phyloP scores from a whole-genome alignment of 2,888 invertebrate genomes.

The Eucriotettix oculatus region DNA sequence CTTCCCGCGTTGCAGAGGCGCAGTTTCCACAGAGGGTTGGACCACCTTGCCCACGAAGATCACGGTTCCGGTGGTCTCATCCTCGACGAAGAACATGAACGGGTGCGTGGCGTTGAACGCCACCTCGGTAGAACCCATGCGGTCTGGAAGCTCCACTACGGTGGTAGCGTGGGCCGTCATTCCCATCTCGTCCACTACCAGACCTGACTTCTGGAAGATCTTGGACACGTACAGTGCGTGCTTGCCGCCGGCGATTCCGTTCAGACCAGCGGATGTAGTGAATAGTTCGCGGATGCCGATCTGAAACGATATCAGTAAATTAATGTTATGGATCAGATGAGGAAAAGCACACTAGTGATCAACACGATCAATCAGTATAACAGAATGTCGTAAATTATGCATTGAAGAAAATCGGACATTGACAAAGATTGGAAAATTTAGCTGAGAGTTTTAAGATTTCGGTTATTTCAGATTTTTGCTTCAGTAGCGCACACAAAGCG shows the following conservation, averaged over 20 bases:
- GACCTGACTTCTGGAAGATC: constrained; percentile 57
- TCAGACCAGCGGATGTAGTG: constrained; percentile 48
- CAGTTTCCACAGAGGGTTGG: constrained; percentile 33
- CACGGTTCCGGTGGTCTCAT: constrained; percentile 52
- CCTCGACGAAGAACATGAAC: constrained; percentile 66
- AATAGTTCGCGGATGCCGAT: constrained; percentile 59
- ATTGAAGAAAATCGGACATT: too few species aligned
- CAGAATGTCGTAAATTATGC: too few species aligned
- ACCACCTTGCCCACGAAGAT: constrained; percentile 57
- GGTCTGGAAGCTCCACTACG: constrained; percentile 53
- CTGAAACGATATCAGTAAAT: constrained; percentile 23
- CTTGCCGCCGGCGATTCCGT: constrained; percentile 38
- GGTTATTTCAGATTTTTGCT: too few species aligned
- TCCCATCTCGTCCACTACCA: constrained; percentile 60
- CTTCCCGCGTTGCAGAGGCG: neutral
- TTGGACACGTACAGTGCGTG: constrained; percentile 44
- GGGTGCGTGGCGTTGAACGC: constrained; percentile 56
- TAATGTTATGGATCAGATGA: too few species aligned
- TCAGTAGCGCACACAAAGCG: too few species aligned
- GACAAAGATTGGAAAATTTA: too few species aligned
- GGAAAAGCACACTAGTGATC: too few species aligned
- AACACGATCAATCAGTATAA: too few species aligned
- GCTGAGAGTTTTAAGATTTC: too few species aligned
- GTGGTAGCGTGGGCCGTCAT: constrained; percentile 54
- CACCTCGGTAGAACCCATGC: constrained; percentile 43